Percentiles rank a stretch among this genome's conserved stretches.
Evolutionary conservation across 2,113 vertebrate species (phyloP).

Genomic region (Corythornis cristatus): DNA sequence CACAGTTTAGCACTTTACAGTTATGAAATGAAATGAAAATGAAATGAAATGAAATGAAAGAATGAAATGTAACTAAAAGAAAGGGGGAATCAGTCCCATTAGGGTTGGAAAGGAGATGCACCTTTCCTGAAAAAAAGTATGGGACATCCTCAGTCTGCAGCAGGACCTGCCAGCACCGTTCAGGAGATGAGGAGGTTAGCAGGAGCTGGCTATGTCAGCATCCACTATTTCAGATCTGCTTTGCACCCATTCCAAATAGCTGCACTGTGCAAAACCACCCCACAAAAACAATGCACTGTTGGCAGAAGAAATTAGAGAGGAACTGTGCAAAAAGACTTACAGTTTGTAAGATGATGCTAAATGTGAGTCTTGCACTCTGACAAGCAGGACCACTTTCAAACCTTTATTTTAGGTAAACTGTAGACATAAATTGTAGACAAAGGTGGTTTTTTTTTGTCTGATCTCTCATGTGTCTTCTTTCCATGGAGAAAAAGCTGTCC

Average conservation of each 20-base stretch:
- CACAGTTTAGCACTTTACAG: background rate
- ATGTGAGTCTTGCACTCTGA: background rate
- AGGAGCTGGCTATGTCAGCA: background rate
- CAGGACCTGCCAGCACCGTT: rapidly evolving
- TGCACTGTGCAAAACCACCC: background rate
- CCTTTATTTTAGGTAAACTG: background rate
- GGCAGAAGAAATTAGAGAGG: background rate
- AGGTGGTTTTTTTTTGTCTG: background rate
- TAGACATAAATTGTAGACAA: background rate
- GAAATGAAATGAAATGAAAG: too few relatives aligned
- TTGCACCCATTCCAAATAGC: background rate
- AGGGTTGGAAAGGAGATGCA: background rate
- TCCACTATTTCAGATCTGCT: background rate
- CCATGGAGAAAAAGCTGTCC: background rate
- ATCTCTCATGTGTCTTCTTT: background rate
- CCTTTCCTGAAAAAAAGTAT: background rate
- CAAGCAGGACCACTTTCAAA: background rate
- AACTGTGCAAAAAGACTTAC: background rate
- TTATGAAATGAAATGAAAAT: background rate
- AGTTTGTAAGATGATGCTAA: background rate
- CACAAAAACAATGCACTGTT: background rate
- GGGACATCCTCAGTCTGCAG: background rate
- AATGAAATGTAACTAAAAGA: background rate
- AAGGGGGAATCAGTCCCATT: background rate
- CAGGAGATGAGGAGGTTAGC: background rate